These are phyloP conservation scores for Channa striata DNA, from an alignment of 2,797 vertebrate genomes.

Conservation along the genomic window DNA sequence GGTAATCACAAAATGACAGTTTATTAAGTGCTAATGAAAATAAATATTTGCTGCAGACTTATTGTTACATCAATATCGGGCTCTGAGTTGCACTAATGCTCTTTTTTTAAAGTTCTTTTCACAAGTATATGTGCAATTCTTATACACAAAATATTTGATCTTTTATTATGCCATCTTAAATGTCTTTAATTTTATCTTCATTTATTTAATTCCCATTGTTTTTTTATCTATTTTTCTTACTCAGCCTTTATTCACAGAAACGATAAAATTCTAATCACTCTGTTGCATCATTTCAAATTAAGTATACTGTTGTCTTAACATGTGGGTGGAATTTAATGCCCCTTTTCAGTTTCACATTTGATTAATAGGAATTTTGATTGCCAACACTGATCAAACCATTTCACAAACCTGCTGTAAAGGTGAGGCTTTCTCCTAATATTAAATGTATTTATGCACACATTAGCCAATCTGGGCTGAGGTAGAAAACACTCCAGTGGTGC, in stretches of 20 bases:
- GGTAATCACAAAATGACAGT: not conserved
- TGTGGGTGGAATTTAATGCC: not conserved
- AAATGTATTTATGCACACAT: conserved; percentile 44
- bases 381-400: conserved; percentile 3
- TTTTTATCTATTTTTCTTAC: not conserved
- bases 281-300: conserved; percentile 3
- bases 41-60: not conserved
- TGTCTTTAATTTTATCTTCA: too few species aligned
- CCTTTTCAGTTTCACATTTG: not conserved
- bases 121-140: too few species aligned
- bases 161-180: too few species aligned
- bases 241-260: not conserved
- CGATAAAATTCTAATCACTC: not conserved
- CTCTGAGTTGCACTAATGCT: not conserved
- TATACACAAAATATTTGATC: too few species aligned
- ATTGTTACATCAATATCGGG: not conserved
- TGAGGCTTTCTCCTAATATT: conserved; percentile 16
- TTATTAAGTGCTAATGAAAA: conserved; percentile 3
- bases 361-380: conserved; percentile 8
- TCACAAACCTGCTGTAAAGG: conserved; percentile 5
- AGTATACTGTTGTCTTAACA: not conserved
- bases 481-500: conserved; percentile 39
- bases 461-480: conserved; percentile 30
- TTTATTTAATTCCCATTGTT: not conserved
- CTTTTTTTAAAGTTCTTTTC: not conserved